Base-by-base conservation (phyloP, 2,888 invertebrate species). In the Tetramorium bicarinatum region DNA sequence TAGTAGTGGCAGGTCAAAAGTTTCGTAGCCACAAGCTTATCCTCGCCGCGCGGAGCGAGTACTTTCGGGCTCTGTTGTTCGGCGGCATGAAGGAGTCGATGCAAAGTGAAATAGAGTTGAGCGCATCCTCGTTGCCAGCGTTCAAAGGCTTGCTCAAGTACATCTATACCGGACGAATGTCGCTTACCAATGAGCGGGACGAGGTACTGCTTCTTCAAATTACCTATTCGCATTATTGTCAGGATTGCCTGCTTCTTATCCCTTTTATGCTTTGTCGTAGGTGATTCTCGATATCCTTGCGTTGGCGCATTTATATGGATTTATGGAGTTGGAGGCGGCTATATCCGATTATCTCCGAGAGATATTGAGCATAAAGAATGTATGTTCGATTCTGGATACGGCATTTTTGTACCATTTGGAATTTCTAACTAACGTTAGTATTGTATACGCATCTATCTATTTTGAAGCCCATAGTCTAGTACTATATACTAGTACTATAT, bases 281-380 rank as follows among this genome's bases (percentile, higher is more conserved):
- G 93, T 95, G n/a, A 93, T 95, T 56, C 91, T 95, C 47, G 95
- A 95, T 90, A 96, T 97, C 72, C 95, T 97, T 25, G 99, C 99
- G 7, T 96, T 99, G 94, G 98, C 99, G 52, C 99, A 99, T 95
- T 98, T 99, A 94, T 99, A 99, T 95, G 99, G 99, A 84, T 99
- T 99, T 95, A 96, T 96, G 84, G 98, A 99, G 94, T 95, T 99
- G 89, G 99, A 99, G 96, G 95, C 97, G 0, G 97, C 99, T 44
- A 98, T 99, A 90, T 99, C 99, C 0, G 98, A 99, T 92, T 99
- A 99, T 95, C 95, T 99, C 90, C 97, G 98, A 88, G 98, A 98
- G 93, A 97, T 98, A 92, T 96, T 99, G 82, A 97, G 97, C 76
- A 96, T 98, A 76, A 96, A 97, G 92, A 99, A 99, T 95, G 98